Evolutionary conservation across 2,113 vertebrate species (phyloP).

Genomic region (Rousettus leschenaultii): DNA sequence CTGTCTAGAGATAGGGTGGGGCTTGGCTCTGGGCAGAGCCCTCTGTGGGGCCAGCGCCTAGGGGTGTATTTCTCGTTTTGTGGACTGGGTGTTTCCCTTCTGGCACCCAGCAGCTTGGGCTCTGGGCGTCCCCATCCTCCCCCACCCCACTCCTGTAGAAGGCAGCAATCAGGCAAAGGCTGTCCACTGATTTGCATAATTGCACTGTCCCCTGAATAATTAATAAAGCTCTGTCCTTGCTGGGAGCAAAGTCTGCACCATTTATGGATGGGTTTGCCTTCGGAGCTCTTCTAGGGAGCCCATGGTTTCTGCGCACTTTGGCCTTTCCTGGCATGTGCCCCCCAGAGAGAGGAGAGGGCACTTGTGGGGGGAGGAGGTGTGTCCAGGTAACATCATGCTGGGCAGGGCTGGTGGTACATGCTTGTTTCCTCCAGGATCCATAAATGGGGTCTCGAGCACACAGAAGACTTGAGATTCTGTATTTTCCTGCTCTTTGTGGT

Average conservation of each 20-base stretch:
- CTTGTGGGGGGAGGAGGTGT: background rate
- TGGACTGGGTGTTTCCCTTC: background rate
- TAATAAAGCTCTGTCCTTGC: conserved; percentile 80
- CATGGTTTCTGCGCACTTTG: background rate
- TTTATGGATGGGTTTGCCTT: conserved; percentile 67
- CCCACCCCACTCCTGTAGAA: conserved; percentile 39
- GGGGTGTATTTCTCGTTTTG: background rate
- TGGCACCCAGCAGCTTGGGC: background rate
- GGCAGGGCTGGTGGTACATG: fast-evolving
- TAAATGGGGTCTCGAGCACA: background rate
- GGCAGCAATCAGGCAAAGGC: conserved; percentile 13
- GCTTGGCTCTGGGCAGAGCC: background rate
- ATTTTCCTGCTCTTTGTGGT: background rate
- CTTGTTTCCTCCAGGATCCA: background rate
- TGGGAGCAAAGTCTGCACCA: conserved; percentile 70
- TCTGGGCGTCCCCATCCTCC: background rate
- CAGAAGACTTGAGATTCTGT: background rate
- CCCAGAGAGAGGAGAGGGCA: conserved; percentile 9
- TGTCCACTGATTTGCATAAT: conserved; percentile 78
- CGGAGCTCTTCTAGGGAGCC: conserved; percentile 16
- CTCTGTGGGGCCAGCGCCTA: background rate
- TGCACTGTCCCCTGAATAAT: conserved; percentile 75
- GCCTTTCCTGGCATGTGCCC: conserved; percentile 20
- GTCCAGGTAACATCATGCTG: fast-evolving
- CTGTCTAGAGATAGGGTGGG: background rate